phyloP scores from a whole-genome alignment of 2,888 invertebrate genomes.

The Norana najaformis region DNA sequence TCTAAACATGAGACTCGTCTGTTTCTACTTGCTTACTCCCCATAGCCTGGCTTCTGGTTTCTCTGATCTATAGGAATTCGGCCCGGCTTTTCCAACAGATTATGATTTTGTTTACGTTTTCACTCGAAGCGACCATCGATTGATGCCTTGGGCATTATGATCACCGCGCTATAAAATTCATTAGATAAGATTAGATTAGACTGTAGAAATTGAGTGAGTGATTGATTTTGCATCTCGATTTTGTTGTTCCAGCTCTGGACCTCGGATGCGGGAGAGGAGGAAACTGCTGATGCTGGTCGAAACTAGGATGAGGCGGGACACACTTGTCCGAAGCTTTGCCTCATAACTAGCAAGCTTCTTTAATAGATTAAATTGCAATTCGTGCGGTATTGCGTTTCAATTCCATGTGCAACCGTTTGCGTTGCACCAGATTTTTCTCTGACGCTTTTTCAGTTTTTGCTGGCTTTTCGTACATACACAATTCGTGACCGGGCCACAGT shows the following conservation, averaged over 20 bases:
- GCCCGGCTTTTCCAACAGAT: no score
- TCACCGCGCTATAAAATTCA: no score
- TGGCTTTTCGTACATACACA: background rate
- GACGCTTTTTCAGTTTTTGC: slow-evolving; percentile 1
- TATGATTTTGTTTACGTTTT: no score
- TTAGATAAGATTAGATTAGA: no score
- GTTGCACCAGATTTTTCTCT: slow-evolving; percentile 20
- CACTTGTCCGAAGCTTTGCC: background rate
- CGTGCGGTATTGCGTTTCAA: background rate
- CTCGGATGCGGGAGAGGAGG: slow-evolving; percentile 39
- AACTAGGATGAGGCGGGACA: slow-evolving; percentile 24
- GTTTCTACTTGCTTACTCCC: no score
- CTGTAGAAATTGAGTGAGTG: background rate
- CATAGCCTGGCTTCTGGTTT: no score
- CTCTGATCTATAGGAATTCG: no score
- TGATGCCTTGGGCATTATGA: no score
- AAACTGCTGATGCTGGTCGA: slow-evolving; percentile 35
- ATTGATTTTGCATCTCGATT: background rate
- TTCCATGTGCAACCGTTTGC: background rate
- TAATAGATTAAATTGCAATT: slow-evolving; percentile 15
- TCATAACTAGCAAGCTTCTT: slow-evolving; percentile 14
- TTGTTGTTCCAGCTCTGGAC: slow-evolving; percentile 39
- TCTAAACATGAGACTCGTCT: no score
- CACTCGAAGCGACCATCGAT: no score
- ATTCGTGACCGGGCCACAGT: background rate